Evolutionary conservation across 2,888 invertebrate genomes (phyloP), one percentile per base, ranked within the genome.

Genomic region (Argyresthia goedartella): DNA sequence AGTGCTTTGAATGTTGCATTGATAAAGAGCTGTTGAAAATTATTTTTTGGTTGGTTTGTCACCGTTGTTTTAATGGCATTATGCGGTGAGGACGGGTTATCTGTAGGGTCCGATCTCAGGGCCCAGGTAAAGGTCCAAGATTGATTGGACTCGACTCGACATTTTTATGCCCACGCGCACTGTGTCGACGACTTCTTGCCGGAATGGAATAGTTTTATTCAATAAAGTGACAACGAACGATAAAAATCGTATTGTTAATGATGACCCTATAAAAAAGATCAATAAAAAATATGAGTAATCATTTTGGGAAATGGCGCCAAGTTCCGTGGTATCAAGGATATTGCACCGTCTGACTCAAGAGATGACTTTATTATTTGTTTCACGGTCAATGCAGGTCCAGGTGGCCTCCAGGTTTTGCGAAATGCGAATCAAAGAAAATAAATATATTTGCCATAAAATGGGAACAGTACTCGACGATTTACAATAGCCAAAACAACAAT

Each of bases 21-120:
- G 71, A 69, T 72, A 71, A 72, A 74, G 73, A 81, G 76, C 79
- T 81, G 81, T 84, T 81, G 78, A 78, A 81, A 79, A 81, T 76
- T 72, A 76, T 79, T 84, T 82, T 84, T 84, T 82, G 78, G 77
- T 80, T 67, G 75, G 76, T 81, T 84, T 85, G 86, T 86, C 86
- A 85, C 85, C 84, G 85, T 85, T 86, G 86, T 84, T 84, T 86
- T 85, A 86, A 85, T 86, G 86, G 84, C 74, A 84, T 82, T 85
- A 84, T 81, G 85, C 81, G 81, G 77, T 71, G 79, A 78, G 73
- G 84, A 80, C 81, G 84, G 84, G 84, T 85, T 86, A 86, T 86
- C 86, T 78, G 57, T 58, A 54, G 67, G 74, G 75, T 62, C 82
- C 85, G 82, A 85, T 85, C 84, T 81, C 66, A 48, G 67, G 69